A percentile compares a stretch with the other conserved stretches of the same genome.
Conservation (phyloP, 2,113 vertebrate genomes). For the Hemiscyllium ocellatum region DNA sequence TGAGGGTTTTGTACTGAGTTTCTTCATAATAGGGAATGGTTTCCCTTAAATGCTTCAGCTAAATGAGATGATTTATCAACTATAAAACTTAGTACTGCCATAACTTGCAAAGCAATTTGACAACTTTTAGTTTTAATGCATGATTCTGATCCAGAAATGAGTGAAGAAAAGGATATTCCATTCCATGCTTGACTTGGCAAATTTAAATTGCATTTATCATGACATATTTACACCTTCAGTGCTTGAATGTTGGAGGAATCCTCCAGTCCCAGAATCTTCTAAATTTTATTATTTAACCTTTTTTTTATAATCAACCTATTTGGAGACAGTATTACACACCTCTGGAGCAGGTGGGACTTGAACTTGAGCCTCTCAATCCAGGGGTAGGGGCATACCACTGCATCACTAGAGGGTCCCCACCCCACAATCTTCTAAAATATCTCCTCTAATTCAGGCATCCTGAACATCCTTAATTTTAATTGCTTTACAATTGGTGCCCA, state of each 20-base stretch:
- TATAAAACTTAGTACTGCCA: not conserved
- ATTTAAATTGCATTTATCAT: not conserved
- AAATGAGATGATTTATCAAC: not conserved
- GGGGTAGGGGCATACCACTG: too few species aligned
- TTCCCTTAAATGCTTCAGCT: not conserved
- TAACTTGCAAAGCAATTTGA: not conserved
- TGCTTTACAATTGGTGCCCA: not conserved
- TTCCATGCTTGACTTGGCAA: not conserved
- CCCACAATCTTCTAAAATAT: not conserved
- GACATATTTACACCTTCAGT: not conserved
- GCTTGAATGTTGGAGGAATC: not conserved
- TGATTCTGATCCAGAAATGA: not conserved
- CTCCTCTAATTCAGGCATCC: not conserved
- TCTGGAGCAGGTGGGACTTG: too few species aligned
- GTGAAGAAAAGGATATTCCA: not conserved
- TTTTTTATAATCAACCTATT: too few species aligned
- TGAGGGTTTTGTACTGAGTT: not conserved
- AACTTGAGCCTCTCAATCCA: too few species aligned
- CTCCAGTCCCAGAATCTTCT: too few species aligned
- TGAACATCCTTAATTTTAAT: not conserved
- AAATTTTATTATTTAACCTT: too few species aligned
- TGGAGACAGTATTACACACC: too few species aligned
- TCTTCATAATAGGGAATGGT: not conserved
- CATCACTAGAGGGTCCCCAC: too few species aligned
- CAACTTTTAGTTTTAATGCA: not conserved